Evolutionary conservation across 1,140 invertebrate genomes (phyloP).

Genomic region (Heliconius melpomene): DNA sequence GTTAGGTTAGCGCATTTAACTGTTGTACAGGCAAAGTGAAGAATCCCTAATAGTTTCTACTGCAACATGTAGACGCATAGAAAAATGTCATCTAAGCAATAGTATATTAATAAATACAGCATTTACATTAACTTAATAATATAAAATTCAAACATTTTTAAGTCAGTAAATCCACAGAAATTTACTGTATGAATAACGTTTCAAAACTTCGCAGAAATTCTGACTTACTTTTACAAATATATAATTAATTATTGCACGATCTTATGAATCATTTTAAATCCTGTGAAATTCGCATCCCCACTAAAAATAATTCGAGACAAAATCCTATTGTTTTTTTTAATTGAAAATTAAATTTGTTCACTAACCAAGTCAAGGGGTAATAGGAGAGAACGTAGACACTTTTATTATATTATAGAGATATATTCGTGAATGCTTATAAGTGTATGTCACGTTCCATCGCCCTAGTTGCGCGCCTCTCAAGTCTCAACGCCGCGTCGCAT

Average conservation of each 20-base stretch:
- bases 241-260: background rate
- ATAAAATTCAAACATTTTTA: too few relatives aligned
- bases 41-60: too few relatives aligned
- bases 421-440: background rate
- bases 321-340: background rate
- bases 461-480: background rate
- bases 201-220: background rate
- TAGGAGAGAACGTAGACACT: conserved; percentile 10
- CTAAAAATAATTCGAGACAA: background rate
- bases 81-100: too few relatives aligned
- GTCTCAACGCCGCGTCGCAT: background rate
- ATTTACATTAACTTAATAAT: too few relatives aligned
- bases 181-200: too few relatives aligned
- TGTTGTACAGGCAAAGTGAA: too few relatives aligned
- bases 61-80: too few relatives aligned
- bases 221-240: background rate
- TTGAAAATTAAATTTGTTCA: background rate
- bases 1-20: too few relatives aligned
- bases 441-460: background rate
- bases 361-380: background rate
- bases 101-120: too few relatives aligned
- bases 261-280: background rate
- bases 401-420: conserved; percentile 15
- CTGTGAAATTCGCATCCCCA: background rate
- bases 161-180: too few relatives aligned